These are phyloP conservation scores for Thalassarche chlororhynchos DNA, from an alignment of 2,113 vertebrate species.

Conservation along the genomic window DNA sequence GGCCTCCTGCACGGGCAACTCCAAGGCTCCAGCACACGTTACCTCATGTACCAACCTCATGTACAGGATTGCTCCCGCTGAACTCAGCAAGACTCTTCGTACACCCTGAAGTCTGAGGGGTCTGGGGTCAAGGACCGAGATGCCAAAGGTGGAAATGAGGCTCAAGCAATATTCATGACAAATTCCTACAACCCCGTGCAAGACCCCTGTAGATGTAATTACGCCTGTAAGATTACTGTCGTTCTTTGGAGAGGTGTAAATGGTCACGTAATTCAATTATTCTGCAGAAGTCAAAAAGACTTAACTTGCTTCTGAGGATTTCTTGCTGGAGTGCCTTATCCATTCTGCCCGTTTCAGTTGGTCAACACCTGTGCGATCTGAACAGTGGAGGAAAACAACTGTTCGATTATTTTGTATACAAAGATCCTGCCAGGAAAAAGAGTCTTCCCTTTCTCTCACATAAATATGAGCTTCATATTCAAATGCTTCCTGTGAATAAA, in stretches of 20 bases:
- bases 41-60: background rate
- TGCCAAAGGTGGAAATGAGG: background rate
- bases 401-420: background rate
- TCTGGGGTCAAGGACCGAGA: background rate
- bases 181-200: background rate
- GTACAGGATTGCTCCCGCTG: too few relatives aligned
- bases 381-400: background rate
- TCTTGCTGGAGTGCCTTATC: background rate
- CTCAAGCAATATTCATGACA: background rate
- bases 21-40: accelerated
- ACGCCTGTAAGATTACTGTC: accelerated
- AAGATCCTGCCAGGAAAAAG: background rate
- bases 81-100: background rate
- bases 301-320: background rate
- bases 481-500: background rate
- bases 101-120: background rate
- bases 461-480: background rate
- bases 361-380: background rate
- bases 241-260: accelerated
- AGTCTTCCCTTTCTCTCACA: background rate
- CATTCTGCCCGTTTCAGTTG: background rate
- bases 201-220: background rate
- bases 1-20: too few relatives aligned
- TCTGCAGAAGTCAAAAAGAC: background rate
- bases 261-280: background rate